phyloP scores from a whole-genome alignment of 1,140 invertebrate species.

The Trichogramma pretiosum region DNA sequence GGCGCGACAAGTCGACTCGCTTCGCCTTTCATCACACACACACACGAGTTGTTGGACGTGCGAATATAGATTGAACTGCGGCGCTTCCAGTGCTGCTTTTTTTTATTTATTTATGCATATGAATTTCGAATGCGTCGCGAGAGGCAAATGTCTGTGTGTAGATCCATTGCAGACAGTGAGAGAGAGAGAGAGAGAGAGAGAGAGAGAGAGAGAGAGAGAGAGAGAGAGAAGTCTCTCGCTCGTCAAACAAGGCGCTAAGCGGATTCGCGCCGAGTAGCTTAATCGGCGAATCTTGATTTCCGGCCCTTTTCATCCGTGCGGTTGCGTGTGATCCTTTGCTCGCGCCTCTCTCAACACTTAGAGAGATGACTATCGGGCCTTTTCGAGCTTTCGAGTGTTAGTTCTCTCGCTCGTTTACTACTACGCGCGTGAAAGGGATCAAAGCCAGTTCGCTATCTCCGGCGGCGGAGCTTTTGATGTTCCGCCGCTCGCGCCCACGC shows the following conservation, averaged over 20 bases:
- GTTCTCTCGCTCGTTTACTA: too few relatives aligned
- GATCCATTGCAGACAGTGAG: background rate
- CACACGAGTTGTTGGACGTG: constrained; percentile 38
- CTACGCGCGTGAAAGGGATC: too few relatives aligned
- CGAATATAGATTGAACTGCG: constrained; percentile 44
- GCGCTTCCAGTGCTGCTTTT: too few relatives aligned
- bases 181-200: background rate
- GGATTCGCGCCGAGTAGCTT: constrained; percentile 28
- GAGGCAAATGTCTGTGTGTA: constrained; percentile 7
- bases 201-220: constrained; percentile 1
- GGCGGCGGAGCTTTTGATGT: too few relatives aligned
- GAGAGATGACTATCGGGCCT: background rate
- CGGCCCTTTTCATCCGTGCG: constrained; percentile 10
- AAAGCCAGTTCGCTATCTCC: too few relatives aligned
- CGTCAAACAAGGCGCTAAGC: constrained; percentile 36
- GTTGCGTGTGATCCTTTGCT: background rate
- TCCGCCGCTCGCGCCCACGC: too few relatives aligned
- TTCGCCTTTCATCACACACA: too few relatives aligned
- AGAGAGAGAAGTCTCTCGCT: too few relatives aligned
- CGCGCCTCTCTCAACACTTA: too few relatives aligned
- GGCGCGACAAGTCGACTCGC: too few relatives aligned
- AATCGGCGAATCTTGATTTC: constrained; percentile 23
- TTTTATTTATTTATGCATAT: too few relatives aligned
- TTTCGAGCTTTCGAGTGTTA: constrained; percentile 6
- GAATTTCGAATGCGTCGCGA: too few relatives aligned